Conservation (phyloP, 2,888 invertebrate genomes). For the Ceraclea dissimilis region DNA sequence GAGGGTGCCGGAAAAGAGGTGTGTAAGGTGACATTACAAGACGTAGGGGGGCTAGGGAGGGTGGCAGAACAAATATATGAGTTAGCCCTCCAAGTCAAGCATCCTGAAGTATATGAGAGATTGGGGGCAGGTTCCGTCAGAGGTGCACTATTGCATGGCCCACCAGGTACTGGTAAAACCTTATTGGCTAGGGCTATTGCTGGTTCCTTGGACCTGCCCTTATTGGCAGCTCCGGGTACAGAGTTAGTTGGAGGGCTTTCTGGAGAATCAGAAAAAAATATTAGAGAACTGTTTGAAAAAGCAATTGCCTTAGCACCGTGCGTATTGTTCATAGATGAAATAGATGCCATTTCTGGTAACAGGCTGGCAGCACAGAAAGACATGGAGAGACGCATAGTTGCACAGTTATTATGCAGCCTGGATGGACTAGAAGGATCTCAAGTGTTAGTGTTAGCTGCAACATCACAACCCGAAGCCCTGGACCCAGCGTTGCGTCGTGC, state of each 20-base stretch:
- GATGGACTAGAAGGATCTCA: slow-evolving; percentile 55
- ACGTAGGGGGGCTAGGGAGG: slow-evolving; percentile 76
- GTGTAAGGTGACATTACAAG: slow-evolving; percentile 56
- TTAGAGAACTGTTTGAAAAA: slow-evolving; percentile 83
- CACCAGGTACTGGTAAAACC: slow-evolving; percentile 92
- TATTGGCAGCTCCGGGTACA: slow-evolving; percentile 84
- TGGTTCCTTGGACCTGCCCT: slow-evolving; percentile 75
- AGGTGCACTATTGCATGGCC: slow-evolving; percentile 90
- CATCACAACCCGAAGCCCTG: slow-evolving; percentile 84
- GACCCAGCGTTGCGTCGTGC: slow-evolving; percentile 89
- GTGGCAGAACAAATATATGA: slow-evolving; percentile 63
- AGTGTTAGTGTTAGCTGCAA: slow-evolving; percentile 89
- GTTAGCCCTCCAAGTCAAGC: slow-evolving; percentile 76
- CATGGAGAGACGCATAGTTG: slow-evolving; percentile 93
- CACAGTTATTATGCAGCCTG: slow-evolving; percentile 82
- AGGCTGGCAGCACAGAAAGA: slow-evolving; percentile 85
- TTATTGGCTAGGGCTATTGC: slow-evolving; percentile 75
- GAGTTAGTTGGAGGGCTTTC: slow-evolving; percentile 92
- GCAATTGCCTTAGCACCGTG: slow-evolving; percentile 70
- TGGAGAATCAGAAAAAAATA: slow-evolving; percentile 91
- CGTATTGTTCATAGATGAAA: slow-evolving; percentile 91
- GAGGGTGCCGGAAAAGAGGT: slow-evolving; percentile 28
- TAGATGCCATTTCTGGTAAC: slow-evolving; percentile 92
- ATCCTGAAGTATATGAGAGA: slow-evolving; percentile 80
- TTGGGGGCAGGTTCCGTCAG: slow-evolving; percentile 82